Conservation (phyloP, 2,113 vertebrate species). For the Condylura cristata region DNA sequence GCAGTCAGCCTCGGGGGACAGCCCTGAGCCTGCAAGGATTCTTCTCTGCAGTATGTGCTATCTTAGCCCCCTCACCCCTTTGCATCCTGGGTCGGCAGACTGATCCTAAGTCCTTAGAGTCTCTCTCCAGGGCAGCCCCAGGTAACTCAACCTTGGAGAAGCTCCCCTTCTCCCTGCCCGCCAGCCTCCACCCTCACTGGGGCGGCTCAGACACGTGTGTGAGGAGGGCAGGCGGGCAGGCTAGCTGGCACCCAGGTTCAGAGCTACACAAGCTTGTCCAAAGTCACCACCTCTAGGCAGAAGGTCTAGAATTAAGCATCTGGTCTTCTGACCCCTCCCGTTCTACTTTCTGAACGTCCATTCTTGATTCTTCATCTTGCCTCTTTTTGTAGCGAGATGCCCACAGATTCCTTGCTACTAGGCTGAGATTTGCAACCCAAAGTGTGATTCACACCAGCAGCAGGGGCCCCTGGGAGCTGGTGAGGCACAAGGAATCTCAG, state of each 20-base stretch:
- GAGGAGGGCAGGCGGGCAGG: background rate
- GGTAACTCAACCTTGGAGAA: background rate
- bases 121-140: background rate
- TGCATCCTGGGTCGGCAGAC: background rate
- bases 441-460: background rate
- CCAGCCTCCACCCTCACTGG: background rate
- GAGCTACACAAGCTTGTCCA: background rate
- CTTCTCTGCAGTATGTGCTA: background rate
- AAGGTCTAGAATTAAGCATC: background rate
- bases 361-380: background rate
- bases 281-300: background rate
- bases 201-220: background rate
- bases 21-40: background rate
- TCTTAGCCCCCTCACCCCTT: background rate
- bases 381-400: background rate
- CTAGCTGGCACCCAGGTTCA: background rate
- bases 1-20: background rate
- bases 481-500: background rate
- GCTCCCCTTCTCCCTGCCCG: background rate
- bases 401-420: background rate
- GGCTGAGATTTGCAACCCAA: background rate
- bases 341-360: background rate
- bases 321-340: background rate
- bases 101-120: background rate
- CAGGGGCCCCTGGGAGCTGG: background rate